These are phyloP conservation scores for Choreutis nemorana DNA, from an alignment of 2,888 invertebrate genomes.

Conservation along the genomic window DNA sequence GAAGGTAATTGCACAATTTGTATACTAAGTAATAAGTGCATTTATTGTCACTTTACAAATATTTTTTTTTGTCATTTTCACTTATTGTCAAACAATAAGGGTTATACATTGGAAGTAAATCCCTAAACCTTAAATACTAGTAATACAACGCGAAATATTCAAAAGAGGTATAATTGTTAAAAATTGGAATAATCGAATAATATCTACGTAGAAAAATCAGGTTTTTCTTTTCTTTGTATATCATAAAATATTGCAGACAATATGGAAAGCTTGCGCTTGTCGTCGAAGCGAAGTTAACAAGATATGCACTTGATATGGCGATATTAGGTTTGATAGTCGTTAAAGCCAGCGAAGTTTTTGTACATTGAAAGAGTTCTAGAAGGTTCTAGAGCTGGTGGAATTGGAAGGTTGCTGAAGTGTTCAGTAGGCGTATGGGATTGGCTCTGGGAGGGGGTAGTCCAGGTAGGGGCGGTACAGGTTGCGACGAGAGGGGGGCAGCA, in stretches of 20 bases:
- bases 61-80: constrained; percentile 9
- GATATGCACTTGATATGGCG: constrained; percentile 60
- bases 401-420: constrained; percentile 16
- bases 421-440: constrained; percentile 45
- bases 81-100: too few species aligned
- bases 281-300: constrained; percentile 37
- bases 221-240: constrained; percentile 26
- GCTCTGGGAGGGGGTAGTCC: constrained; percentile 41
- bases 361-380: constrained; percentile 32
- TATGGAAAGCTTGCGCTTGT: constrained; percentile 39
- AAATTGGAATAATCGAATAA: not conserved
- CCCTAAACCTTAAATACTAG: constrained; percentile 43
- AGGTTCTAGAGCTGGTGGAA: constrained; percentile 22
- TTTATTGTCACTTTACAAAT: constrained; percentile 42
- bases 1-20: constrained; percentile 50
- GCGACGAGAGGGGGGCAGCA: constrained; percentile 48
- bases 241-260: constrained; percentile 44
- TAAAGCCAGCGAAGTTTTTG: constrained; percentile 38
- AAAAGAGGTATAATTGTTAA: constrained; percentile 33
- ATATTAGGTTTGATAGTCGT: constrained; percentile 29
- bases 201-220: constrained; percentile 43
- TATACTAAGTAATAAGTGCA: constrained; percentile 26
- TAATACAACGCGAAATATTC: constrained; percentile 48
- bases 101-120: constrained; percentile 3
- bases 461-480: constrained; percentile 40